Percentiles rank a stretch among this genome's conserved stretches.
These are phyloP conservation scores for Dendrocincla tyrannina DNA, from an alignment of 2,797 vertebrate genomes.

Conservation along the genomic window DNA sequence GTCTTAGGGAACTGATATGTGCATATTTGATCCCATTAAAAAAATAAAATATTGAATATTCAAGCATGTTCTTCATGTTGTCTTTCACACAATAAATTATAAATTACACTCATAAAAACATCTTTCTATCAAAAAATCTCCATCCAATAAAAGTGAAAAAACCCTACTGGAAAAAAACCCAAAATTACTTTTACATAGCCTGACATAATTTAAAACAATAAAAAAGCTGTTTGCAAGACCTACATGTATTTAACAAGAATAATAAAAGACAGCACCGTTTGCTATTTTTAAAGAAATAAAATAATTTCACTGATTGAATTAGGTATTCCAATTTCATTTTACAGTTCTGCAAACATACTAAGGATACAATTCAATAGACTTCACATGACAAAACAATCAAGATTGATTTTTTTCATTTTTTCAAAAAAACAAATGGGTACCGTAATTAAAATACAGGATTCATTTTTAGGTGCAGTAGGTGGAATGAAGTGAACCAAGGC, in stretches of 20 bases:
- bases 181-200: not conserved
- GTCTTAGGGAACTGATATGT: not conserved
- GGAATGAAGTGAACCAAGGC: constrained; percentile 31
- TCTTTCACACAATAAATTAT: not conserved
- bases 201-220: not conserved
- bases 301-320: not conserved
- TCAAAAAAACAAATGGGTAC: not conserved
- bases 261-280: not conserved
- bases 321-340: not conserved
- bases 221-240: accelerated
- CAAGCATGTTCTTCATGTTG: not conserved
- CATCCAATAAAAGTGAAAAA: not conserved
- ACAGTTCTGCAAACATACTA: not conserved
- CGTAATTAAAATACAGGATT: not conserved
- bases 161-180: not conserved
- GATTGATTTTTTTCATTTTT: not conserved
- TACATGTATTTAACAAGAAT: not conserved
- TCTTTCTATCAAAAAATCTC: not conserved
- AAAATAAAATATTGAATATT: not conserved
- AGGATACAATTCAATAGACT: not conserved
- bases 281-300: not conserved
- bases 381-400: not conserved
- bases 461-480: constrained; percentile 33
- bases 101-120: not conserved
- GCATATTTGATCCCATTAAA: not conserved